Conservation (phyloP, 2,797 vertebrate genomes). For the Peromyscus melanophrys region DNA sequence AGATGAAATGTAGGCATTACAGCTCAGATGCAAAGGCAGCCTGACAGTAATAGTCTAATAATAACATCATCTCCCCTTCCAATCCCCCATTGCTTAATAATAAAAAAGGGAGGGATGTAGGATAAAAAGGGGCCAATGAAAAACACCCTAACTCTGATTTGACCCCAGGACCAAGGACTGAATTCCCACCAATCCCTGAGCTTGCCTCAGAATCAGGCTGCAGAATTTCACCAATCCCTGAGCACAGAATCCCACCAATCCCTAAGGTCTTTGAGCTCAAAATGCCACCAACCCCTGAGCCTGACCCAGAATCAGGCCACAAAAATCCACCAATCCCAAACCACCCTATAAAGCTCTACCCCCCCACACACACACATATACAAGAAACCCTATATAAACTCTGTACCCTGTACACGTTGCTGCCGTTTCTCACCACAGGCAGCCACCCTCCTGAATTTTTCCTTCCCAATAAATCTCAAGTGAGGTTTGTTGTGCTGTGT, state of each 20-base stretch:
- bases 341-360: neutral
- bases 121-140: neutral
- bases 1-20: no score
- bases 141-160: neutral
- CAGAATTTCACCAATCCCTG: neutral
- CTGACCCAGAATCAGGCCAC: neutral
- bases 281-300: neutral
- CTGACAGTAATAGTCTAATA: neutral
- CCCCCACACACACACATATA: no score
- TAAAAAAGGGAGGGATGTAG: neutral
- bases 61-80: neutral
- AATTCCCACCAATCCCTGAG: neutral
- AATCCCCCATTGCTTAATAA: neutral
- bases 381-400: neutral
- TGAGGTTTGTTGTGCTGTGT: neutral
- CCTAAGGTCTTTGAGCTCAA: no score
- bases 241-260: neutral
- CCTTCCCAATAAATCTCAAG: neutral
- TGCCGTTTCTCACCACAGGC: neutral
- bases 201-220: no score
- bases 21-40: fast-evolving
- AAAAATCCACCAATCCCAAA: neutral
- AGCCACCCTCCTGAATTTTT: neutral
- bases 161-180: neutral
- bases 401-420: neutral